phyloP scores from a whole-genome alignment of 1,140 invertebrate genomes.

The Archivesica marissinica region DNA sequence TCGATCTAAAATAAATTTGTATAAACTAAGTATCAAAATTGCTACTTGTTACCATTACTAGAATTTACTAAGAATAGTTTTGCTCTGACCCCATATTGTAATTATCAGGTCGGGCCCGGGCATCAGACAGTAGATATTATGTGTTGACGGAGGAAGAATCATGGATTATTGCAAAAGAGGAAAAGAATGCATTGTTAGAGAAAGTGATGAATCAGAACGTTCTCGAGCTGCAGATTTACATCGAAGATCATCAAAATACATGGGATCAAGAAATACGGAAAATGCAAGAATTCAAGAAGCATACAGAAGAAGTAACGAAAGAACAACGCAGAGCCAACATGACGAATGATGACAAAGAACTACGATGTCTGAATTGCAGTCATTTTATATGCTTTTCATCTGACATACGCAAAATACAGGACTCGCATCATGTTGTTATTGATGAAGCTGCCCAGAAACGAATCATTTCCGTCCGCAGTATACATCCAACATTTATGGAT shows the following conservation, averaged over 20 bases:
- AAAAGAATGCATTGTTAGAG: conserved; percentile 71
- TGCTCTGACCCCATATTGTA: background rate
- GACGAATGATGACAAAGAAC: background rate
- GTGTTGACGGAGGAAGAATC: conserved; percentile 66
- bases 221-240: conserved; percentile 42
- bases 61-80: background rate
- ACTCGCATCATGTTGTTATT: conserved; percentile 18
- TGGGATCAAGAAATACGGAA: conserved; percentile 43
- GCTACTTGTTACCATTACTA: background rate
- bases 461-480: background rate
- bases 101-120: conserved; percentile 71
- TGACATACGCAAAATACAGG: background rate
- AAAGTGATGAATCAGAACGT: conserved; percentile 72
- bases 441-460: background rate
- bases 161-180: conserved; percentile 69
- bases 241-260: conserved; percentile 29
- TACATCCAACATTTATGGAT: background rate
- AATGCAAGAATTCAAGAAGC: conserved; percentile 53
- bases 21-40: no score
- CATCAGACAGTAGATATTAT: conserved; percentile 68
- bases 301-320: background rate
- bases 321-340: background rate
- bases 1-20: no score
- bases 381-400: conserved; percentile 10
- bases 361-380: conserved; percentile 19